Conservation (phyloP, 2,797 vertebrate species). For the Telmatherina bonti region DNA sequence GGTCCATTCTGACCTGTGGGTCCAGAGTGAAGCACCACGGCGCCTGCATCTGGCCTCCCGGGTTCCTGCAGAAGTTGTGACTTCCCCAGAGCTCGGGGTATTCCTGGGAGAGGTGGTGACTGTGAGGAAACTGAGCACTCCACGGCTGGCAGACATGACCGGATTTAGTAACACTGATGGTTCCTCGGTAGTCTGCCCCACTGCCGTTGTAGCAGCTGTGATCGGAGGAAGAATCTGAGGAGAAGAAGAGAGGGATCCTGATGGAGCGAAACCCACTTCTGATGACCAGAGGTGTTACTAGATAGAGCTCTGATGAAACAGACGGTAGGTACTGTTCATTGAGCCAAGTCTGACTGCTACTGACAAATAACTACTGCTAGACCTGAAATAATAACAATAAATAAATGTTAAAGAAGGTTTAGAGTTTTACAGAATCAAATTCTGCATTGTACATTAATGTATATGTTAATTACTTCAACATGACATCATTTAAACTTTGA, state of each 20-base stretch:
- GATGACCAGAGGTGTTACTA: too few relatives aligned
- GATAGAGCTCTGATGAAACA: too few relatives aligned
- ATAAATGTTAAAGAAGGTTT: too few relatives aligned
- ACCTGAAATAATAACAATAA: too few relatives aligned
- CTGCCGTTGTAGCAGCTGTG: slow-evolving; percentile 95
- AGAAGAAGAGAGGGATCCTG: slow-evolving; percentile 12
- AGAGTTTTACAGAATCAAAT: too few relatives aligned
- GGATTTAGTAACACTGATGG: slow-evolving; percentile 87
- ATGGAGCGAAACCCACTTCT: neutral
- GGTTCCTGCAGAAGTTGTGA: slow-evolving; percentile 96
- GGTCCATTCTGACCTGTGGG: slow-evolving; percentile 89
- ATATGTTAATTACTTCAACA: too few relatives aligned
- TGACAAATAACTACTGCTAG: too few relatives aligned
- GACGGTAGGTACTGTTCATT: too few relatives aligned
- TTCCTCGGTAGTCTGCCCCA: slow-evolving; percentile 92
- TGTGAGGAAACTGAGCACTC: slow-evolving; percentile 91
- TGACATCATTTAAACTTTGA: too few relatives aligned
- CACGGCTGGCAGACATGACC: slow-evolving; percentile 93
- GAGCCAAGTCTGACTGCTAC: too few relatives aligned
- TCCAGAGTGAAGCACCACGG: slow-evolving; percentile 99
- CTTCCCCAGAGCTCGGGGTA: slow-evolving; percentile 92
- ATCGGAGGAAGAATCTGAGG: slow-evolving; percentile 81
- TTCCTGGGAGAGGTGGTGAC: slow-evolving; percentile 87
- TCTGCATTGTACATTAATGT: too few relatives aligned
- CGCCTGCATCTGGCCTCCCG: slow-evolving; percentile 93